Evolutionary conservation across 2,797 vertebrate species (phyloP).

Genomic region (Natrix natrix): DNA sequence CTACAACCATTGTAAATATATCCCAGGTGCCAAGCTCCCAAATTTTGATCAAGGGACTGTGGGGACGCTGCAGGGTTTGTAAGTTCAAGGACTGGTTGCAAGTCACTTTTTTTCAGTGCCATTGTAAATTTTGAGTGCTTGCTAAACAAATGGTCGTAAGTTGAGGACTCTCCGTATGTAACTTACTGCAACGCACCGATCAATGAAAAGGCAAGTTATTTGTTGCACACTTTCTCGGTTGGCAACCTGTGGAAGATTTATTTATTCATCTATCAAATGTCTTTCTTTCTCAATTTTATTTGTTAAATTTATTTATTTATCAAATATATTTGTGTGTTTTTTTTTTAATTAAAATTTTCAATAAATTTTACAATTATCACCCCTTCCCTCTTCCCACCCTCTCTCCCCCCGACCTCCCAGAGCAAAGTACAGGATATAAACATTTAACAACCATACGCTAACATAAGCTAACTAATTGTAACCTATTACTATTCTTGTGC

Average conservation of each 20-base stretch:
- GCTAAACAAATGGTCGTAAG: neutral
- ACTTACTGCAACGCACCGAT: neutral
- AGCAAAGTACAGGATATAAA: too few relatives aligned
- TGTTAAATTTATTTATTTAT: neutral
- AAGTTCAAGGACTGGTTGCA: neutral
- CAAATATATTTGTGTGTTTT: neutral
- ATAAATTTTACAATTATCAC: too few relatives aligned
- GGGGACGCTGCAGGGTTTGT: neutral
- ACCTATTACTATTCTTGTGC: too few relatives aligned
- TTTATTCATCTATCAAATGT: neutral
- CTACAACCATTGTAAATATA: neutral
- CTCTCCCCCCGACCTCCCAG: too few relatives aligned
- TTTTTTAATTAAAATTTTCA: neutral
- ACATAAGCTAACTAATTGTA: too few relatives aligned
- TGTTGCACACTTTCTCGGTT: neutral
- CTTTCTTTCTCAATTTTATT: neutral
- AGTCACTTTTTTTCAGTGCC: neutral
- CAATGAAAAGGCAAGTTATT: neutral
- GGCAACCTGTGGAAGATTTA: neutral
- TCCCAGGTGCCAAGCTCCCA: neutral
- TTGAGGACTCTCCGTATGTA: neutral
- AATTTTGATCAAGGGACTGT: neutral
- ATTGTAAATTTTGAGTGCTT: neutral
- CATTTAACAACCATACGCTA: too few relatives aligned
- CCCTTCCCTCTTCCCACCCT: too few relatives aligned